phyloP scores from a whole-genome alignment of 2,888 invertebrate genomes.

The Branchellion lobata region DNA sequence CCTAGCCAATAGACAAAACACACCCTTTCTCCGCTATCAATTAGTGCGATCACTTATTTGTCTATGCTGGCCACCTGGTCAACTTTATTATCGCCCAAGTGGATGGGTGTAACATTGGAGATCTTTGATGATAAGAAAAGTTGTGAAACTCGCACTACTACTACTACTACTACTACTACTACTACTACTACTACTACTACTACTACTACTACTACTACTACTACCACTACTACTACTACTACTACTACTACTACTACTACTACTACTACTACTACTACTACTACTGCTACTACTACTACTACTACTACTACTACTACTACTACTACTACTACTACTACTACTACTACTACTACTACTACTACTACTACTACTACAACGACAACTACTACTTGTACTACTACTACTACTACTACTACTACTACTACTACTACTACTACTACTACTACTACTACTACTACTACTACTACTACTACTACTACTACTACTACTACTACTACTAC shows the following conservation, averaged over 20 bases:
- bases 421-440: conserved; percentile 20
- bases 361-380: conserved; percentile 14
- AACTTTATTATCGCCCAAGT: background rate
- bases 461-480: conserved; percentile 29
- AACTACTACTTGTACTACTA: conserved; percentile 10
- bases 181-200: conserved; percentile 29
- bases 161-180: conserved; percentile 29
- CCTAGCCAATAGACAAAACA: background rate
- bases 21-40: background rate
- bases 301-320: conserved; percentile 29
- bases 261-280: conserved; percentile 29
- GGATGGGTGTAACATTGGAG: background rate
- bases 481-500: conserved; percentile 29
- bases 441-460: conserved; percentile 29
- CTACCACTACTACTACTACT: conserved; percentile 27
- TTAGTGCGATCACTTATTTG: conserved; percentile 3
- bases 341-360: conserved; percentile 29
- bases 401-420: conserved; percentile 18
- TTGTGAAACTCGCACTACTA: background rate
- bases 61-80: background rate
- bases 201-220: conserved; percentile 29
- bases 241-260: conserved; percentile 29
- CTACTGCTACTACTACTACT: conserved; percentile 27
- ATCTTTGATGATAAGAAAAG: background rate
- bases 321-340: conserved; percentile 29